Conservation (phyloP, 2,888 invertebrate species). For the Sarcophaga caerulescens region DNA sequence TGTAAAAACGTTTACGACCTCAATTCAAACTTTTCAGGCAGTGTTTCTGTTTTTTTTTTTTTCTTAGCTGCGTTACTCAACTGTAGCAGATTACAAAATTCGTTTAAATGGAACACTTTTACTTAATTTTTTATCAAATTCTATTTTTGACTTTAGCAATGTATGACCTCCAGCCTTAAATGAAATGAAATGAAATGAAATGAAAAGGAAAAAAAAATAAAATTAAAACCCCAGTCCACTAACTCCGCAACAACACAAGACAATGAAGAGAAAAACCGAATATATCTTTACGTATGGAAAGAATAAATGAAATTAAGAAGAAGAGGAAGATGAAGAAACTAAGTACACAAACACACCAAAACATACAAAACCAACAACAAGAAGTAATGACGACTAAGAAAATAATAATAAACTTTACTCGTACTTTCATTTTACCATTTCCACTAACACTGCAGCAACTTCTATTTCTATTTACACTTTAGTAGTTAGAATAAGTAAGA, state of each 20-base stretch:
- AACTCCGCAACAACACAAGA: slow-evolving; percentile 18
- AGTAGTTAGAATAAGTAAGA: slow-evolving; percentile 50
- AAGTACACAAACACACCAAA: slow-evolving; percentile 38
- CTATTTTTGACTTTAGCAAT: slow-evolving; percentile 9
- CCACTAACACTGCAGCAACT: slow-evolving; percentile 1
- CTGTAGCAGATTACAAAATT: slow-evolving; percentile 2
- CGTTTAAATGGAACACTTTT: not conserved
- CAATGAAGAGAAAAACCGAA: slow-evolving; percentile 30
- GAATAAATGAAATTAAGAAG: not conserved
- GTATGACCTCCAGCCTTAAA: slow-evolving; percentile 43
- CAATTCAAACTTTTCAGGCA: not conserved
- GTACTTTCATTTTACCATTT: slow-evolving; percentile 55
- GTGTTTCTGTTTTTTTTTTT: not conserved
- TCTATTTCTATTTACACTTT: slow-evolving; percentile 57
- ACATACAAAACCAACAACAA: slow-evolving; percentile 37
- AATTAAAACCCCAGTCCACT: not conserved
- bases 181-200: slow-evolving; percentile 11
- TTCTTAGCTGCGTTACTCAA: not conserved
- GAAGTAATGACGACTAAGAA: slow-evolving; percentile 48
- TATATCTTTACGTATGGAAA: slow-evolving; percentile 12
- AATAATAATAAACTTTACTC: slow-evolving; percentile 66
- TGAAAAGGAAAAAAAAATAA: slow-evolving; percentile 1
- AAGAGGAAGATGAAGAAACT: slow-evolving; percentile 50
- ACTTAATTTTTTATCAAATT: slow-evolving; percentile 1
- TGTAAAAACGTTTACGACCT: not conserved